Conservation (phyloP, 1,140 invertebrate genomes). For the Arctopsyche grandis region DNA sequence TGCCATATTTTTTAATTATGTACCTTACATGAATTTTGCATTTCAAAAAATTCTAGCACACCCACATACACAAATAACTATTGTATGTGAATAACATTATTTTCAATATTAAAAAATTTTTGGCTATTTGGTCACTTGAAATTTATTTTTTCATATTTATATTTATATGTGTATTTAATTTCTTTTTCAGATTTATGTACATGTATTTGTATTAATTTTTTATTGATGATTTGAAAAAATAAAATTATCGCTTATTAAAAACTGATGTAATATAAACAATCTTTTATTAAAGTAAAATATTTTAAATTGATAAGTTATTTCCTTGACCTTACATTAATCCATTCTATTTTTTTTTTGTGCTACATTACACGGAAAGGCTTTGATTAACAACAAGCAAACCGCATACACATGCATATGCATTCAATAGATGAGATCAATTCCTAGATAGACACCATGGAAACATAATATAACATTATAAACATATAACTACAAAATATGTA, state of each 20-base stretch:
- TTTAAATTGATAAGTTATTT: constrained; percentile 41
- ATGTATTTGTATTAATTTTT: constrained; percentile 53
- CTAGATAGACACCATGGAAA: no score
- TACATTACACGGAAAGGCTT: neutral
- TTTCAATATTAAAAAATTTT: no score
- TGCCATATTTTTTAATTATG: no score
- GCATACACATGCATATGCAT: no score
- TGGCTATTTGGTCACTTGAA: constrained; percentile 12
- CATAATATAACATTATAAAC: no score
- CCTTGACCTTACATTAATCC: constrained; percentile 11
- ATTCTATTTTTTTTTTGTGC: neutral
- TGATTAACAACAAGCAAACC: neutral
- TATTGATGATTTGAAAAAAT: constrained; percentile 42
- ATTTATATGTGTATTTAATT: constrained; percentile 43
- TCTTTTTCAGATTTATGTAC: constrained; percentile 51
- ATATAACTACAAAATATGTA: no score
- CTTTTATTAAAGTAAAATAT: constrained; percentile 54
- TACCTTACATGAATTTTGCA: no score
- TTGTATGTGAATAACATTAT: no score
- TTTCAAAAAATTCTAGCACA: no score
- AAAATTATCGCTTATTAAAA: constrained; percentile 51
- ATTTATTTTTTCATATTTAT: constrained; percentile 50
- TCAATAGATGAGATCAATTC: no score
- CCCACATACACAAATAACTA: no score
- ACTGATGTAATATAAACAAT: constrained; percentile 55